Conservation (phyloP, 2,797 vertebrate species). For the Babyrousa celebensis region DNA sequence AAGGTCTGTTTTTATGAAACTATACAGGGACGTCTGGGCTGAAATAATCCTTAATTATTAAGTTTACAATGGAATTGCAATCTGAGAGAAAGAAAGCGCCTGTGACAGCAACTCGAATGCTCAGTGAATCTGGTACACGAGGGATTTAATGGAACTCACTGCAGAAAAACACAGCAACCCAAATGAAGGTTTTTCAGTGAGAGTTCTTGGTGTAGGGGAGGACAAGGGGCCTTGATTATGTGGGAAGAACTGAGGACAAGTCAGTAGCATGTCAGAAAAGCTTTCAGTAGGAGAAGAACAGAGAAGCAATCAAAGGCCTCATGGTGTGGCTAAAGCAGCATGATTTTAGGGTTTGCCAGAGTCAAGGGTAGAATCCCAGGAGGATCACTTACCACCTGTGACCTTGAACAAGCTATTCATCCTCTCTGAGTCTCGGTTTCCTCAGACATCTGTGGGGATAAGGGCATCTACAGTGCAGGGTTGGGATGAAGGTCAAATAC, state of each 20-base stretch:
- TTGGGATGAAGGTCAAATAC: neutral
- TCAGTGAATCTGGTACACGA: neutral
- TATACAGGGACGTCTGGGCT: neutral
- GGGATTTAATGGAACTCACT: constrained; percentile 31
- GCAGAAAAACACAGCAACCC: neutral
- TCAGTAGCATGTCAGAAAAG: neutral
- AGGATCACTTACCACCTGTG: neutral
- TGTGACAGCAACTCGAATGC: neutral
- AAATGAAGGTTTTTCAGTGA: neutral
- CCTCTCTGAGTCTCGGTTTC: neutral
- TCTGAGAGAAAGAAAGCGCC: constrained; percentile 59
- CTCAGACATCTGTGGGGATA: neutral
- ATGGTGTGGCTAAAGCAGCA: neutral
- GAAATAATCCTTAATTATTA: constrained; percentile 78
- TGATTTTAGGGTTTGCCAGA: neutral
- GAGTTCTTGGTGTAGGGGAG: neutral
- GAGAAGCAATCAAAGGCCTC: neutral
- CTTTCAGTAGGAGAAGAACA: neutral
- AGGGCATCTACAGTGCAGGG: rapidly evolving
- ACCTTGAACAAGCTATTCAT: neutral
- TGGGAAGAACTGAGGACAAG: neutral
- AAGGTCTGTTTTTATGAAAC: constrained; percentile 69
- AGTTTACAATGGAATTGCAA: constrained; percentile 58
- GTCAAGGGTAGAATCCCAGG: neutral
- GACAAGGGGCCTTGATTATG: neutral